Conservation (phyloP, 2,888 invertebrate species). For the Ochropacha duplaris region DNA sequence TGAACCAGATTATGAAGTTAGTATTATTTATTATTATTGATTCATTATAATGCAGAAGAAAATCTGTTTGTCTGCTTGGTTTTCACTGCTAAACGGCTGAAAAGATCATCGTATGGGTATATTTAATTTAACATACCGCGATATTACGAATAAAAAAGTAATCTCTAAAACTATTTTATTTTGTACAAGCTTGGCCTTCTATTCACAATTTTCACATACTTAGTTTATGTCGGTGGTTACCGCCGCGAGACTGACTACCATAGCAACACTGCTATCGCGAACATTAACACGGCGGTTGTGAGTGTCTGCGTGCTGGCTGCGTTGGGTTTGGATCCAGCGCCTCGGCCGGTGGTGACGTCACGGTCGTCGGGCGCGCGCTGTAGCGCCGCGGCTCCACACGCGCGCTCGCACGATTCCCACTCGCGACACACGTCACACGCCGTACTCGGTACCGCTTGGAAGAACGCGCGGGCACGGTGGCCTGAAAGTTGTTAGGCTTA, state of each 20-base stretch:
- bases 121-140: too few species aligned
- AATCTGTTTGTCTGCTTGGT: too few species aligned
- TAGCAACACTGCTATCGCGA: slow-evolving; percentile 3
- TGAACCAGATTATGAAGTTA: too few species aligned
- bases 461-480: slow-evolving; percentile 92
- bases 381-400: slow-evolving; percentile 59
- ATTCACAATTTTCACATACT: slow-evolving; percentile 6
- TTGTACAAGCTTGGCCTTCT: not conserved
- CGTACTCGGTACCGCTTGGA: slow-evolving; percentile 86
- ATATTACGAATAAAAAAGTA: not conserved
- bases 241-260: too few species aligned
- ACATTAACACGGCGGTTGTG: slow-evolving; percentile 13
- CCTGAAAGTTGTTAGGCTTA: slow-evolving; percentile 74
- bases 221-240: slow-evolving; percentile 3
- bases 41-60: too few species aligned
- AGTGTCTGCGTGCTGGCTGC: slow-evolving; percentile 13
- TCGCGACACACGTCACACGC: slow-evolving; percentile 92
- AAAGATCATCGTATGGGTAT: too few species aligned
- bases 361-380: slow-evolving; percentile 40
- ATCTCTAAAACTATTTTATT: not conserved
- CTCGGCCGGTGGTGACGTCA: slow-evolving; percentile 9
- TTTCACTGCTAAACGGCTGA: too few species aligned
- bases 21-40: too few species aligned
- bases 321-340: slow-evolving; percentile 9
- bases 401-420: slow-evolving; percentile 68